Conservation (phyloP, 1,140 invertebrate species). For the Lepidotrigona ventralis region DNA sequence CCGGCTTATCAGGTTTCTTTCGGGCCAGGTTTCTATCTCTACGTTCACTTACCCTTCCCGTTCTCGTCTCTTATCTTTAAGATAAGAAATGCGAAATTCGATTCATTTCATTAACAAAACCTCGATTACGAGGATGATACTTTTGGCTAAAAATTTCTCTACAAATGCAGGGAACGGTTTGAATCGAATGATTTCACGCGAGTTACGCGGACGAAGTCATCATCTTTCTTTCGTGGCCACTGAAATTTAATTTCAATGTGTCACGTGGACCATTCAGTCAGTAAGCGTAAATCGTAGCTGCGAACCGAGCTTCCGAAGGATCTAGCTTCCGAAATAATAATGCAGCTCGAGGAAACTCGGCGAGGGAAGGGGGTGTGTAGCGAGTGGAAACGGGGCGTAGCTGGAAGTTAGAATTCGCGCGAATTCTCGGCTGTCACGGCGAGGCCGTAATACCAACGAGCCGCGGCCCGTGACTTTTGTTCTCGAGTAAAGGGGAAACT, state of each 20-base stretch:
- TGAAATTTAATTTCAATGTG: neutral
- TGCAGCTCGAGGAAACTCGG: neutral
- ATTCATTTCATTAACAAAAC: too few species aligned
- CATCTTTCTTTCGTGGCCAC: neutral
- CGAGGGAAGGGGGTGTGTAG: too few species aligned
- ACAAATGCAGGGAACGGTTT: too few species aligned
- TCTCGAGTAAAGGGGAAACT: slow-evolving; percentile 18
- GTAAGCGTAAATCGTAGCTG: neutral
- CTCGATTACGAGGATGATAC: too few species aligned
- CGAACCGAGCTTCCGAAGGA: neutral
- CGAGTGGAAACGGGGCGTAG: neutral
- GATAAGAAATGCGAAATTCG: too few species aligned
- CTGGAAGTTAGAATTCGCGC: neutral
- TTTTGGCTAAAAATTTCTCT: too few species aligned
- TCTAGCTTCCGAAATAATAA: neutral
- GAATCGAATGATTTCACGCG: too few species aligned
- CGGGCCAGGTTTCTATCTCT: too few species aligned
- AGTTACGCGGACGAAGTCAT: too few species aligned
- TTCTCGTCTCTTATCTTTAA: too few species aligned
- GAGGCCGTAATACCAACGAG: neutral
- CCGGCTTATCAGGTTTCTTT: neutral
- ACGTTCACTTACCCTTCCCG: neutral
- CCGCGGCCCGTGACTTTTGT: slow-evolving; percentile 18
- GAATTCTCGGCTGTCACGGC: neutral
- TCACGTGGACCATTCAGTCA: neutral